Evolutionary conservation across 2,888 invertebrate species (phyloP), one percentile per base, ranked within the genome.

Genomic region (Rhogogaster chlorosoma): DNA sequence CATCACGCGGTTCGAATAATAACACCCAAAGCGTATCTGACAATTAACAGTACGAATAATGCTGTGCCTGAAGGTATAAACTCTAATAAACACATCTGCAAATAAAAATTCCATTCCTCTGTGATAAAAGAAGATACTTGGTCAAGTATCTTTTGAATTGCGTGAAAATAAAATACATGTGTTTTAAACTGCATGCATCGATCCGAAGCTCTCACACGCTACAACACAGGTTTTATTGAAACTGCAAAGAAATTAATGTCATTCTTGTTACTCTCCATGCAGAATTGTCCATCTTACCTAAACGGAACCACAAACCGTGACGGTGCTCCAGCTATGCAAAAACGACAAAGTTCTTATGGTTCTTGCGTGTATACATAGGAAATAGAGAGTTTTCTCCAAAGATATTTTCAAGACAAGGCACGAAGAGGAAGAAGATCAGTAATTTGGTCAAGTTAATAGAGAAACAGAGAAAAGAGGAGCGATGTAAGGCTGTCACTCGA

Each of bases 321-420:
- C 85, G 87, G 87, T 86, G 91, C 89, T 89, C 90, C 92, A 90
- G 88, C 93, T 93, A 90, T 92, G 89, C 90, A 91, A 90, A 93
- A 92, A 92, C 90, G 83, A 86, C 85, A 87, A 49, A n/a, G 70
- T 67, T 84, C 83, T 84, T 71, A 87, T 71, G 67, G 32, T 67
- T 29, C 70, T 83, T 36, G 67, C 42, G 15, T 53, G 75, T 84
- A 71, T 29, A 86, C n/a, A 67, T 26, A 80, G 77, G 38, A 80
- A 84, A 42, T 32, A 85, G 70, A 77, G 42, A 18, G 49, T 83
- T 77, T 75, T 38, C 3, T 77, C 29, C 80, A 61, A 1, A 80
- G 6, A 36, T n/a, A 80, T 80, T 36, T 0, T 80, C 80, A 53
- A 80, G 15, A 3, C 42, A 80, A 71, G 84, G 77, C 84, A 83